Percentiles rank a stretch among this genome's conserved stretches.
Evolutionary conservation across 2,888 invertebrate genomes (phyloP).

Genomic region (Conchocele bisecta): DNA sequence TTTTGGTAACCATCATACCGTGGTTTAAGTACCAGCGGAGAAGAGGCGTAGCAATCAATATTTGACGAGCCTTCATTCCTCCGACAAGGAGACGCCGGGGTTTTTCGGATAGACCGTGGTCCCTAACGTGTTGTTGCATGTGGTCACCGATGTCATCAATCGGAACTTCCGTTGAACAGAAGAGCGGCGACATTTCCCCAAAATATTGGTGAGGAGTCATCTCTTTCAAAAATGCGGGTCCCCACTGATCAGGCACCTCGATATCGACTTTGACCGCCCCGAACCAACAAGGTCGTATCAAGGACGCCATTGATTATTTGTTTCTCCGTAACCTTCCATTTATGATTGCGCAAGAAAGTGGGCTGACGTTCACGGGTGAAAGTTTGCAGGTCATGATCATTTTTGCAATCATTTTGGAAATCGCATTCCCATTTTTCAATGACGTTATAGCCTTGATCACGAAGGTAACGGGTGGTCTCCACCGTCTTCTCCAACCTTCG

Average conservation of each 20-base stretch:
- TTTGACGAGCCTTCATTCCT: neutral
- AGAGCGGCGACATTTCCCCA: slow-evolving; percentile 22
- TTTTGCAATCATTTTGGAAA: too few species aligned
- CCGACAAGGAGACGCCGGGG: neutral
- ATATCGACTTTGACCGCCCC: neutral
- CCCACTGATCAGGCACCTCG: slow-evolving; percentile 1
- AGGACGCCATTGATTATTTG: neutral
- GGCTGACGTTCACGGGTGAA: neutral
- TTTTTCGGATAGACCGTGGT: neutral
- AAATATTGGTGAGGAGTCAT: slow-evolving; percentile 29
- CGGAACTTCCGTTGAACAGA: slow-evolving; percentile 25
- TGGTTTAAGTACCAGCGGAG: slow-evolving; percentile 23
- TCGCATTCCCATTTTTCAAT: too few species aligned
- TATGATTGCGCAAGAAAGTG: neutral
- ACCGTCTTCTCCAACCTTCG: too few species aligned
- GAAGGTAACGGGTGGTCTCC: too few species aligned
- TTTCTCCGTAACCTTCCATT: neutral
- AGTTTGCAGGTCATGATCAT: neutral
- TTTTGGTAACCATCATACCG: slow-evolving; percentile 11
- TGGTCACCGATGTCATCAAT: neutral
- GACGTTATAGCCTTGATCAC: too few species aligned
- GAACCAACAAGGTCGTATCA: neutral
- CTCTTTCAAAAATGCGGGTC: too few species aligned
- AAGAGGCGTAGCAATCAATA: neutral
- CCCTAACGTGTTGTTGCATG: neutral